phyloP scores from a whole-genome alignment of 92 coral and sea anemone species.

The Porites divaricata region DNA sequence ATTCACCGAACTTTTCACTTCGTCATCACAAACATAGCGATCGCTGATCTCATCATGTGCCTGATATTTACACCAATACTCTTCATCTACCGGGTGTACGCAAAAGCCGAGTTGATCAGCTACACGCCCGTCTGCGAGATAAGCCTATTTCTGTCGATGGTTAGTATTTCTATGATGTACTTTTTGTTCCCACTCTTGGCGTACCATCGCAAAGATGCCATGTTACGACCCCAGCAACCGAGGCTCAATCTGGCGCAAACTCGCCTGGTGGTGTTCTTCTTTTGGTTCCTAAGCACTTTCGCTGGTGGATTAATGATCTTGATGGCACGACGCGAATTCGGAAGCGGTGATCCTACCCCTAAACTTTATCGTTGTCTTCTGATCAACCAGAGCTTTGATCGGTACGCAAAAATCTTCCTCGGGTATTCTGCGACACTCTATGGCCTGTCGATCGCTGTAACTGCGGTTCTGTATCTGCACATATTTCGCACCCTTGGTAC shows the following conservation, averaged over 20 bases:
- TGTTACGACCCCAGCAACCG: constrained; percentile 77
- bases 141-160: constrained; percentile 77
- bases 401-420: constrained; percentile 75
- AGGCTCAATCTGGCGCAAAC: constrained; percentile 71
- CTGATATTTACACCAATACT: constrained; percentile 86
- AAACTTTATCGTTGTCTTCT: constrained; percentile 90
- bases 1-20: constrained; percentile 73
- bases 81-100: constrained; percentile 85
- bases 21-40: constrained; percentile 85
- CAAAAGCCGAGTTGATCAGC: constrained; percentile 73
- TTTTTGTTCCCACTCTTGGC: constrained; percentile 87
- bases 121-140: constrained; percentile 88
- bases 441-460: constrained; percentile 73
- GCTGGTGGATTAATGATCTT: constrained; percentile 72
- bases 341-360: constrained; percentile 66
- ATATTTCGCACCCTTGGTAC: constrained; percentile 55
- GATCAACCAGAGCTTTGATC: constrained; percentile 75
- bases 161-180: constrained; percentile 85
- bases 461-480: constrained; percentile 61
- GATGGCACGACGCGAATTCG: constrained; percentile 72
- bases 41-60: constrained; percentile 83
- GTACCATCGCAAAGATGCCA: constrained; percentile 82
- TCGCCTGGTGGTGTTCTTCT: constrained; percentile 59
- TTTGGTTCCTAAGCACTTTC: constrained; percentile 76
- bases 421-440: constrained; percentile 80